Conservation (phyloP, 2,888 invertebrate genomes). For the Eupithecia subumbrata region DNA sequence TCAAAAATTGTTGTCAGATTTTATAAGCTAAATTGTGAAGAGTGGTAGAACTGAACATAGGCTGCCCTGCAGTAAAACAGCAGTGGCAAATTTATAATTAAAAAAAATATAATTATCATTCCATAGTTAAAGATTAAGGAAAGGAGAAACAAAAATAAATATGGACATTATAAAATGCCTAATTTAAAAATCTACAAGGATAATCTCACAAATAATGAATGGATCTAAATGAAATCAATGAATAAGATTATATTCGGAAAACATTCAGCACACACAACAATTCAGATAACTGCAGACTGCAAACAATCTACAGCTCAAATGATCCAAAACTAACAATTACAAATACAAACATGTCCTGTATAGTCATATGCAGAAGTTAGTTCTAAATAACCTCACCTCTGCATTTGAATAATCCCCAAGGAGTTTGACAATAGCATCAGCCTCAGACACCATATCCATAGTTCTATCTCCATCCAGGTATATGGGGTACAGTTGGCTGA, state of each 20-base stretch:
- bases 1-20: not conserved
- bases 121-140: too few relatives aligned
- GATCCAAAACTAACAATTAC: not conserved
- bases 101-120: too few relatives aligned
- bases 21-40: not conserved
- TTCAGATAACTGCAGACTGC: too few relatives aligned
- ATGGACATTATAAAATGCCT: too few relatives aligned
- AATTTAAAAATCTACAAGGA: too few relatives aligned
- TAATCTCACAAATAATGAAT: too few relatives aligned
- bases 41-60: not conserved
- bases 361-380: not conserved
- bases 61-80: not conserved
- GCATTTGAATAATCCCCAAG: constrained; percentile 94
- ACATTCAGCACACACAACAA: too few relatives aligned
- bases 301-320: too few relatives aligned
- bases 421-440: constrained; percentile 87
- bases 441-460: constrained; percentile 80
- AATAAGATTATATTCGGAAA: too few relatives aligned
- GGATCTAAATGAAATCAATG: too few relatives aligned
- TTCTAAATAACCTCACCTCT: constrained; percentile 69
- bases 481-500: constrained; percentile 88
- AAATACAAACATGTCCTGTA: not conserved
- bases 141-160: too few relatives aligned
- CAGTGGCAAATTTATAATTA: too few relatives aligned
- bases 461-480: constrained; percentile 78